phyloP scores from a whole-genome alignment of 2,888 invertebrate species.

The Tenthredo notha region DNA sequence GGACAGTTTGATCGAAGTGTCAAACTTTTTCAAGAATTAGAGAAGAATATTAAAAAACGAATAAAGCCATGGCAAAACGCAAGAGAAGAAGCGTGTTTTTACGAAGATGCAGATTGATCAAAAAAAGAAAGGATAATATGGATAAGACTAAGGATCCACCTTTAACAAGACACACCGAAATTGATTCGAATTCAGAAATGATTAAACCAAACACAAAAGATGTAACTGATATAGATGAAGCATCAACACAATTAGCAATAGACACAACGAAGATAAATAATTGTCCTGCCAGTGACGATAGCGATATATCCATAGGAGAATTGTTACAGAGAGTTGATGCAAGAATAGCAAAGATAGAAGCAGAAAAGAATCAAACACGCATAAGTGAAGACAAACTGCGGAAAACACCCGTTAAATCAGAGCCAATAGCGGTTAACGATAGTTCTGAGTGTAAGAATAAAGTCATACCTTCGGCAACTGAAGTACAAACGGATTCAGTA shows the following conservation, averaged over 20 bases:
- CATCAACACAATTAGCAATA: neutral
- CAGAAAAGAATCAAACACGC: neutral
- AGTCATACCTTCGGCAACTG: neutral
- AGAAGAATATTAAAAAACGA: neutral
- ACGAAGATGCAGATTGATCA: neutral
- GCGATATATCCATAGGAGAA: neutral
- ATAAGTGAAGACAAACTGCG: neutral
- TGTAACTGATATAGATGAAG: neutral
- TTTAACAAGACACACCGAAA: neutral
- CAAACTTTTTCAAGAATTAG: neutral
- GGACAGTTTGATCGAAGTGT: neutral
- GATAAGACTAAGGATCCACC: neutral
- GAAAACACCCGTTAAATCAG: neutral
- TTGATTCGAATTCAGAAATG: neutral
- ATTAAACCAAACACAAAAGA: neutral
- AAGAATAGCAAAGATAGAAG: neutral
- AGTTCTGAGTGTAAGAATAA: neutral
- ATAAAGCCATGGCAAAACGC: neutral
- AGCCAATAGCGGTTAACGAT: neutral
- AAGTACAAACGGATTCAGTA: neutral
- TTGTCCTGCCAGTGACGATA: neutral
- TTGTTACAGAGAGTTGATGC: neutral
- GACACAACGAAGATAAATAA: neutral
- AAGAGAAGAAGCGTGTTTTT: neutral
- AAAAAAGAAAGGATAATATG: neutral